A percentile compares a stretch with the other conserved stretches of the same genome.
Conservation (phyloP, 2,113 vertebrate species). For the Stigmatopora argus region DNA sequence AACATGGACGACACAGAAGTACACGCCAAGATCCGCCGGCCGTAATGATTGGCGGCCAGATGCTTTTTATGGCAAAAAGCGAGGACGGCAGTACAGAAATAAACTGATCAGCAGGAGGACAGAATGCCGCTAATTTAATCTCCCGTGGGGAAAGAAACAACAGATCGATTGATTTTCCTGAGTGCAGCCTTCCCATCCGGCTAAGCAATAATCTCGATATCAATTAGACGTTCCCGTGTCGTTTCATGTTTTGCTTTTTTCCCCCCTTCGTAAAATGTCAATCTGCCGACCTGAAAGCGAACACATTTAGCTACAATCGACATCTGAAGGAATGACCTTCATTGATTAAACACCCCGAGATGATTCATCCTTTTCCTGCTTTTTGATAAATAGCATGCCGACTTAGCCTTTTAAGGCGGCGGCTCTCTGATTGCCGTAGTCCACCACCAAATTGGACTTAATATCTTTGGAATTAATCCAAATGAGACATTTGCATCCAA, state of each 20-base stretch:
- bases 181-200: background rate
- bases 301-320: background rate
- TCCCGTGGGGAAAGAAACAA: constrained; percentile 13
- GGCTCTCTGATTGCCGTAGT: too few relatives aligned
- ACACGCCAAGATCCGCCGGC: constrained; percentile 18
- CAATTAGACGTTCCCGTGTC: background rate
- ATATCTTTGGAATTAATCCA: too few relatives aligned
- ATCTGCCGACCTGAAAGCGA: background rate
- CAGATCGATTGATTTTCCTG: constrained; percentile 12
- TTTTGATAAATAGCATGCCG: background rate
- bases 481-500: too few relatives aligned
- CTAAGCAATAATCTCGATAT: background rate
- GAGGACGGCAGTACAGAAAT: constrained; percentile 26
- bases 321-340: background rate
- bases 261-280: background rate
- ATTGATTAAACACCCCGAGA: background rate
- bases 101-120: constrained; percentile 29
- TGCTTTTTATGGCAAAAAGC: constrained; percentile 41
- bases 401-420: background rate
- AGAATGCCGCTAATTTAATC: constrained; percentile 18
- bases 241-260: background rate
- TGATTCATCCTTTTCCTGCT: background rate
- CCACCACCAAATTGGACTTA: too few relatives aligned
- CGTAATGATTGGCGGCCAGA: constrained; percentile 52
- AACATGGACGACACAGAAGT: too few relatives aligned